Evolutionary conservation across 2,113 vertebrate species (phyloP), one percentile per base, ranked within the genome.

Genomic region (Psittacus erithacus): DNA sequence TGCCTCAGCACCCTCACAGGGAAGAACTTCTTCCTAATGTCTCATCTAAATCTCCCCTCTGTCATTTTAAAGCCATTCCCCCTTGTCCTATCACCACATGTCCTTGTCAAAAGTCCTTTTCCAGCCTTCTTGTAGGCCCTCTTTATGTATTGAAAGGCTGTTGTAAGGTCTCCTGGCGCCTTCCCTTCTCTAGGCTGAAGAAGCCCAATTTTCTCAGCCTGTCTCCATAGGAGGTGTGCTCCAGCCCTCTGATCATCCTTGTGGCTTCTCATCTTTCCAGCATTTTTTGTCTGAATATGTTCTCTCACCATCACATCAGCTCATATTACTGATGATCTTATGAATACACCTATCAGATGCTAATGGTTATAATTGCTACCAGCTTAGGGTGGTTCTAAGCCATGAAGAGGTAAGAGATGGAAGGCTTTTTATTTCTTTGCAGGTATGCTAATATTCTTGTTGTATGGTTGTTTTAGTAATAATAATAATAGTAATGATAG

Each of bases 381-480:
- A 82, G 24, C 53, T 79, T 47, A 71, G 59, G 27, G 79, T 71
- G 43, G 49, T 88, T 92, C 46, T 88, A 76, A 89, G 57, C 19
- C 31, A n/a, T 10, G n/a, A 90, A 69, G 29, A 52, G 49, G 29
- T 78, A 73, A 84, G 65, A 31, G 52, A 12, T 43, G n/a, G 83
- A 86, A 92, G 23, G 43, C 60, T 88, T 93, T 86, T 93, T 84
- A 86, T 85, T 74, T 70, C 63, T 82, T 96, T 93, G 84, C 59
- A 73, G 35, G 55, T 35, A 10, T 43, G 60, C 41, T 91, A 94
- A 77, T 64, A 90, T 29, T 38, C 46, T 59, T 76, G n/a, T 41
- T 84, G 49, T 59, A 85, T 1, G 6, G 68, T 86, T 90, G 86
- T 90, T 68, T 64, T 93, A 89, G 89, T 74, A 88, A 79, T 95